Base-by-base conservation (phyloP, 1,140 invertebrate species). In the Spodoptera litura region DNA sequence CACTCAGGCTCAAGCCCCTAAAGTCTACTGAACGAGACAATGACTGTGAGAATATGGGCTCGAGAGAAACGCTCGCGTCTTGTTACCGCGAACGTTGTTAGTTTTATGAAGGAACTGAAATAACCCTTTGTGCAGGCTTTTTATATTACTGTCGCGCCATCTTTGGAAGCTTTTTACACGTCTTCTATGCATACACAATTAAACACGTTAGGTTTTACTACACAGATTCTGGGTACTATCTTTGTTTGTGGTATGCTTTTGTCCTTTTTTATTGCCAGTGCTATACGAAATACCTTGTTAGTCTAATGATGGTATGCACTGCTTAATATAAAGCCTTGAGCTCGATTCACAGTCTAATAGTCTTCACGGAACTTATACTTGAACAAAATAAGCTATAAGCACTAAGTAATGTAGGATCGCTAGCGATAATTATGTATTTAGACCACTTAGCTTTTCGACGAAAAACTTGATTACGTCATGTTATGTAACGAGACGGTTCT, bases 1-100 rank as follows among this genome's bases (percentile, higher is more conserved):
- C 88, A 88, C 86, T 83, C 82, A 79, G 81, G 83, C 85, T 88
- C 86, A 83, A 90, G 89, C 89, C 88, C 83, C 89, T 92, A 88
- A 91, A 91, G 89, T 91, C 89, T 89, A 81, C 85, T 78, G 84
- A 88, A 86, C 86, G 88, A 93, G 88, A 93, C 90, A 92, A 93
- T 92, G 82, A 84, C 80, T 66, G 81, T 84, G 85, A 81, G 89
- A 92, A 90, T 90, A 87, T 91, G 91, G 90, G 89, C 89, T 90
- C 84, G 79, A 80, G 87, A 89, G 88, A 90, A 92, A 91, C 86
- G 86, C 84, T 91, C 83, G 85, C 87, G 87, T 89, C 91, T 93
- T 90, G 91, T 93, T 93, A 92, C 89, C 87, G 83, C 87, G 81
- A 85, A 87, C 88, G 90, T 93, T 92, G 90, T 93, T 93, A 93